Percentiles rank a stretch among this genome's conserved stretches.
Conservation (phyloP, 2,888 invertebrate genomes). For the Epistrophella euchroma region DNA sequence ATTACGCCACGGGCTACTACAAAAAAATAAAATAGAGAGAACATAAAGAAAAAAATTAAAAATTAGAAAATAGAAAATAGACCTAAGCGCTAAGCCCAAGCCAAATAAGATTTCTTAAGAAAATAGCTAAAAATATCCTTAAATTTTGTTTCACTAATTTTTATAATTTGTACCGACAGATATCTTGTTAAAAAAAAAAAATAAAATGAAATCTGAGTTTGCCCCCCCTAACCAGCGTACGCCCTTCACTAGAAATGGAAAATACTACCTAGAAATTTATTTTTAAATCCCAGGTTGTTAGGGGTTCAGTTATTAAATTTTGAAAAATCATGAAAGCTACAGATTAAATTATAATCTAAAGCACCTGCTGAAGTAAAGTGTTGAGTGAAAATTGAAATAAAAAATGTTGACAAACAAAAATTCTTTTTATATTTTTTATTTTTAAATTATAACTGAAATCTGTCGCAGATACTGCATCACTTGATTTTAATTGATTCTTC, state of each 20-base stretch:
- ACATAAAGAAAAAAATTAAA: too few species aligned
- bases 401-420: constrained; percentile 53
- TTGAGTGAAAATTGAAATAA: constrained; percentile 10
- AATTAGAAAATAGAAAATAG: too few species aligned
- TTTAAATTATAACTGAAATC: constrained; percentile 23
- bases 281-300: neutral
- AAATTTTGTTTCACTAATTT: too few species aligned
- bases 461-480: constrained; percentile 10
- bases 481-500: constrained; percentile 42
- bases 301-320: neutral
- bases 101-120: too few species aligned
- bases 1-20: too few species aligned
- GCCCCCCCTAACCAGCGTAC: too few species aligned
- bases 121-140: too few species aligned
- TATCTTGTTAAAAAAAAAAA: too few species aligned
- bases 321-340: neutral
- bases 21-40: too few species aligned
- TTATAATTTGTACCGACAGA: too few species aligned
- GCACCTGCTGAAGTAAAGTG: constrained; percentile 24
- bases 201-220: too few species aligned
- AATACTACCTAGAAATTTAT: neutral
- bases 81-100: too few species aligned
- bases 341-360: neutral
- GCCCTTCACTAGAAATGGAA: neutral
- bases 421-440: constrained; percentile 29